Evolutionary conservation across 2,113 vertebrate genomes (phyloP).

Genomic region (Pseudopodoces humilis): DNA sequence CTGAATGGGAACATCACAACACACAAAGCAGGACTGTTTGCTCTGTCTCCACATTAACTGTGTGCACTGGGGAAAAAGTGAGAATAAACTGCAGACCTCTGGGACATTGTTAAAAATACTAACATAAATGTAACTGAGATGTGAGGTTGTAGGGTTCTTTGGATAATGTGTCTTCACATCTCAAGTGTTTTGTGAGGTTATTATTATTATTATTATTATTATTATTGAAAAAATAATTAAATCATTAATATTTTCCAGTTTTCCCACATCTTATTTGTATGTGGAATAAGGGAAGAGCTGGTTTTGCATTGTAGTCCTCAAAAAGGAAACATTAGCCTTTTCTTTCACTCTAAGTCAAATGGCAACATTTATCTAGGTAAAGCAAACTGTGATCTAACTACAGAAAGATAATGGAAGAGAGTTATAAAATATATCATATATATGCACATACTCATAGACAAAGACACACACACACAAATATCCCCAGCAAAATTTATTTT

Average conservation of each 20-base stretch:
- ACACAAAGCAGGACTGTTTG: constrained; percentile 12
- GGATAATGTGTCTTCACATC: constrained; percentile 14
- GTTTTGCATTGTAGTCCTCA: neutral
- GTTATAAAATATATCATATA: neutral
- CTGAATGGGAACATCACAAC: neutral
- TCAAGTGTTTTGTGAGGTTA: neutral
- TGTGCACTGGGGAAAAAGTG: neutral
- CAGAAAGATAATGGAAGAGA: neutral
- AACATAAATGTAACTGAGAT: neutral
- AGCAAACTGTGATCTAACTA: neutral
- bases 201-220: neutral
- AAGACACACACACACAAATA: too few species aligned
- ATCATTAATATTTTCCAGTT: neutral
- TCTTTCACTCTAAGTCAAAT: neutral
- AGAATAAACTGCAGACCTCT: neutral
- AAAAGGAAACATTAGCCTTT: neutral
- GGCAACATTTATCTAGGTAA: neutral
- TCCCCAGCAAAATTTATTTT: neutral
- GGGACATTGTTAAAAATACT: constrained; percentile 18
- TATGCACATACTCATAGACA: neutral
- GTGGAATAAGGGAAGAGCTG: neutral
- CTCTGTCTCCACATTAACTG: neutral
- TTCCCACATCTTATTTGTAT: neutral
- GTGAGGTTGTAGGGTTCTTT: neutral
- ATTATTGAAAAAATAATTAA: neutral